Evolutionary conservation across 2,797 vertebrate species (phyloP).

Genomic region (Thamnophis elegans): DNA sequence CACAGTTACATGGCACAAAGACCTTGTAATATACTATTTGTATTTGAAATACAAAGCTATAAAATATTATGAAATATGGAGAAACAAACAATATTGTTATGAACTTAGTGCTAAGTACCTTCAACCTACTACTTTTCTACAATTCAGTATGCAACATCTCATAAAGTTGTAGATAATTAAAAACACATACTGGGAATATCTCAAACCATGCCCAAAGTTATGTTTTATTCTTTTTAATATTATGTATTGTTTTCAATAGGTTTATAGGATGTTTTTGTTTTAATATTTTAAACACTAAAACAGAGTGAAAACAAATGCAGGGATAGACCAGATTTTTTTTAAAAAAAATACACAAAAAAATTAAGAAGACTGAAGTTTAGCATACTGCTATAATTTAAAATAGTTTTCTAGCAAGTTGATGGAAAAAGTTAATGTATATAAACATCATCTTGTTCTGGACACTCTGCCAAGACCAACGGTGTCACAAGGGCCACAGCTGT

Average conservation of each 20-base stretch:
- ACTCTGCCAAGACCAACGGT: background rate
- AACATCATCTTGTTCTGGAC: background rate
- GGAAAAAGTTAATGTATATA: background rate
- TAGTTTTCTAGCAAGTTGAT: background rate
- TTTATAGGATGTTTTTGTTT: background rate
- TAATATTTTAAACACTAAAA: background rate
- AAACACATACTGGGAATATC: background rate
- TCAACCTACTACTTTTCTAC: conserved; percentile 1
- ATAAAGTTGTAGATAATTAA: fast-evolving
- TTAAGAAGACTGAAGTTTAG: background rate
- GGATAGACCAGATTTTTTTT: background rate
- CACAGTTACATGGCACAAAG: background rate
- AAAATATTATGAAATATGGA: background rate
- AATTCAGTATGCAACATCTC: fast-evolving
- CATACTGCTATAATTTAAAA: background rate
- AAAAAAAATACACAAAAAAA: background rate
- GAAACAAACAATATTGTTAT: background rate
- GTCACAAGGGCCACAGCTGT: background rate
- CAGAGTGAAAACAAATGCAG: background rate
- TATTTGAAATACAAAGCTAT: background rate
- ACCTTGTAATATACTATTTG: too few species aligned
- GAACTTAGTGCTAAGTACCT: background rate
- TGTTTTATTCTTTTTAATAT: background rate
- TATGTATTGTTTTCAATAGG: background rate
- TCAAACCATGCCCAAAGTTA: background rate